Base-by-base conservation (phyloP, 2,113 vertebrate genomes). In the Sander vitreus region DNA sequence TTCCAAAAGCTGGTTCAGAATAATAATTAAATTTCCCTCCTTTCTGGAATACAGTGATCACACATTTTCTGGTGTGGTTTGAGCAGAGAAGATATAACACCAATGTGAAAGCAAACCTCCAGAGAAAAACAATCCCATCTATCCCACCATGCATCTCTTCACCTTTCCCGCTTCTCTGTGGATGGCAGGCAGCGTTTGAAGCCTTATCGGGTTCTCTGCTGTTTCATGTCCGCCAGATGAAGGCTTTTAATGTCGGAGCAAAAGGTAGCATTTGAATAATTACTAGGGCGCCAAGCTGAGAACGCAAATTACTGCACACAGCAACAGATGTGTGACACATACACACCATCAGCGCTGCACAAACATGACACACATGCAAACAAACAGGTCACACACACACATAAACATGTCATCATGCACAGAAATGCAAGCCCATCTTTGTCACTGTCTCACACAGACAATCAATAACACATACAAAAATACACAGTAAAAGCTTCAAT, bases 221-320 rank as follows among this genome's bases (percentile, higher is more conserved):
- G 88, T 95, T 95, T 95, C 90, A 95, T 94, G 93, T 95, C 72
- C 47, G 70, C 88, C 93, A 94, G 91, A 95, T 90, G 91, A 93
- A 94, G 89, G 81, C 93, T 93, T 95, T 95, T 92, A 95, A 95
- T 94, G 93, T 93, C 30, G 88, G 88, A 93, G 95, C 91, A 92
- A 95, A 94, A 95, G 89, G 92, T 93, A 94, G 86, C 80, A 36
- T 89, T 85, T 92, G 86, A 93, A 94, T 95, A 95, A 95, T 95
- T 95, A 95, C 93, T 58, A 84, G 88, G 94, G 93, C 89, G 62
- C 93, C 95, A 95, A 95, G 95, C 95, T 95, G 94, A 59, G 94
- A 93, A 91, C 88, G 91, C 92, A 95, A 94, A 95, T 95, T 93
- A 95, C 87, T 85, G 90, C 91, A 90, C 85, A 84, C 78, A 81